Evolutionary conservation across 2,888 invertebrate genomes (phyloP).

Genomic region (Anthrax anthrax): DNA sequence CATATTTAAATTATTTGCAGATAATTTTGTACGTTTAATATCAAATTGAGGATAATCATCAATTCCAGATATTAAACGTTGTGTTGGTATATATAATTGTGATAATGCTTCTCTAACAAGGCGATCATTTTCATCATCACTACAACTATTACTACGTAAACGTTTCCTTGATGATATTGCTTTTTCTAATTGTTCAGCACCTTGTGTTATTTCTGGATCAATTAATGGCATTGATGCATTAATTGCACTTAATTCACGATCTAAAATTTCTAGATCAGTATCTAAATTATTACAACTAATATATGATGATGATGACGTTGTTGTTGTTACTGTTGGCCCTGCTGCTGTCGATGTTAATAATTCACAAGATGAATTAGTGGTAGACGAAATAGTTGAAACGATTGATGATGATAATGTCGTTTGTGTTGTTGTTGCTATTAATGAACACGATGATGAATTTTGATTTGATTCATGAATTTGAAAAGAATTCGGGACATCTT

Average conservation of each 20-base stretch:
- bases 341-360: slow-evolving; percentile 3
- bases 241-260: slow-evolving; percentile 34
- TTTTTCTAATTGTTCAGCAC: slow-evolving; percentile 33
- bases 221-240: slow-evolving; percentile 35
- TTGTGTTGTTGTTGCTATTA: neutral
- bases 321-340: slow-evolving; percentile 7
- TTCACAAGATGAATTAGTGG: neutral
- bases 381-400: neutral
- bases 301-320: slow-evolving; percentile 2
- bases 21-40: slow-evolving; percentile 16
- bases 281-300: slow-evolving; percentile 19
- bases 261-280: slow-evolving; percentile 34
- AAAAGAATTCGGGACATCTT: no score
- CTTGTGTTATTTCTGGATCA: slow-evolving; percentile 35
- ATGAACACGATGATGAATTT: neutral
- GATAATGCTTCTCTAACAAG: slow-evolving; percentile 55
- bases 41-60: slow-evolving; percentile 43
- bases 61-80: slow-evolving; percentile 49
- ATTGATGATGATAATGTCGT: neutral
- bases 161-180: slow-evolving; percentile 33
- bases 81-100: slow-evolving; percentile 56
- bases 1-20: neutral
- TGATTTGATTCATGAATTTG: no score
- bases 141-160: slow-evolving; percentile 26
- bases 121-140: slow-evolving; percentile 49